Conservation (phyloP, 1,140 invertebrate species). For the Eupristina koningsbergeri region DNA sequence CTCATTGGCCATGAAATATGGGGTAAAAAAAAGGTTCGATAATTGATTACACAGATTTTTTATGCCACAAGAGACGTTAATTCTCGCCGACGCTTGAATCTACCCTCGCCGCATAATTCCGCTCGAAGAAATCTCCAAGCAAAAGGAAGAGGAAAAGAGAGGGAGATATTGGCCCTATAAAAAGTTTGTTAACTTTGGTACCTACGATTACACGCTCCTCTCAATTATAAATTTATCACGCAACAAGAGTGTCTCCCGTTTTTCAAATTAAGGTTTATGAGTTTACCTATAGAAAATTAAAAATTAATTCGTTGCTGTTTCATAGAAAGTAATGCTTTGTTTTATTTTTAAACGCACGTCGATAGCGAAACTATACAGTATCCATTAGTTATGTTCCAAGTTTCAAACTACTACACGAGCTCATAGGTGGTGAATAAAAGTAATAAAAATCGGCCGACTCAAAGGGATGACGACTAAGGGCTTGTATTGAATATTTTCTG, state of each 20-base stretch:
- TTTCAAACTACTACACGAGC: background rate
- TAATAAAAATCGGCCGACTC: constrained; percentile 25
- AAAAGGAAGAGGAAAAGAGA: background rate
- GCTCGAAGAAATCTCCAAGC: constrained; percentile 63
- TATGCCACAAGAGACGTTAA: constrained; percentile 73
- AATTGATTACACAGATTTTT: constrained; percentile 74
- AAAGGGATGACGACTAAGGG: constrained; percentile 21
- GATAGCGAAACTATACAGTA: background rate
- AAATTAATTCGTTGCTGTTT: background rate
- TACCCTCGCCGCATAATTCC: constrained; percentile 65
- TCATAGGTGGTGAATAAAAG: constrained; percentile 18
- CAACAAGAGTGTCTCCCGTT: background rate
- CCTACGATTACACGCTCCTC: constrained; percentile 51
- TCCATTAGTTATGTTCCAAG: background rate
- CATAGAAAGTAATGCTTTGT: background rate
- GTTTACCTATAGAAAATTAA: background rate
- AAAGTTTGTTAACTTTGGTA: constrained; percentile 50
- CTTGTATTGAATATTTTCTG: constrained; percentile 65
- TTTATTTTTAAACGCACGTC: no score
- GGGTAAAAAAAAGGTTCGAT: constrained; percentile 72
- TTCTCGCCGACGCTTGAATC: constrained; percentile 65
- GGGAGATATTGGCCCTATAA: constrained; percentile 34
- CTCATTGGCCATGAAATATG: constrained; percentile 73
- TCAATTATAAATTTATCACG: constrained; percentile 53
- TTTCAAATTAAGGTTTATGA: background rate